phyloP scores from a whole-genome alignment of 2,797 vertebrate genomes.

The Sorex maritimensis region DNA sequence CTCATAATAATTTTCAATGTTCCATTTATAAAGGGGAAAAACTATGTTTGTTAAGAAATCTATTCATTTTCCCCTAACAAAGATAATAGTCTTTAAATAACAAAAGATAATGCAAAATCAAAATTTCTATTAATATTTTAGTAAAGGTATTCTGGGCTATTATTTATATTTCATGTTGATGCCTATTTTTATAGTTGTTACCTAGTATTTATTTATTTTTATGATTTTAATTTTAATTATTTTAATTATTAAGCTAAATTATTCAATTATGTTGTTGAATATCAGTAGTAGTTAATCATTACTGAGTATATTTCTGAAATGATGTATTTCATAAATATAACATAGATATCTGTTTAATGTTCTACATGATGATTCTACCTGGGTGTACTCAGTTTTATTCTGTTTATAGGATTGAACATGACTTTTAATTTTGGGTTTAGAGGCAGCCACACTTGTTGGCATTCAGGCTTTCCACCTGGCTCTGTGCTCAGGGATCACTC shows the following conservation, averaged over 20 bases:
- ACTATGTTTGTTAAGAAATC: background rate
- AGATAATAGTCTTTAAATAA: background rate
- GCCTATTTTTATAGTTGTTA: background rate
- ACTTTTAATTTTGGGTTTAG: background rate
- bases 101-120: background rate
- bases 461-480: too few relatives aligned
- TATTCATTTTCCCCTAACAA: background rate
- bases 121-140: background rate
- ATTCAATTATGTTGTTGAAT: background rate
- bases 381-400: background rate
- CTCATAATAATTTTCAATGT: background rate
- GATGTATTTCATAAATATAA: background rate
- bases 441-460: too few relatives aligned
- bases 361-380: background rate
- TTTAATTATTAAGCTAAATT: background rate
- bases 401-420: slow-evolving; percentile 5
- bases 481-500: too few relatives aligned
- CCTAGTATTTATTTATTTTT: background rate
- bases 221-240: background rate
- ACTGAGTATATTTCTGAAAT: background rate
- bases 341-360: background rate
- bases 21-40: background rate
- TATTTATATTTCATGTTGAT: background rate
- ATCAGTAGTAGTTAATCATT: background rate
- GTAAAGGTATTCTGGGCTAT: background rate